Percentiles rank a stretch among this genome's conserved stretches.
Conservation (phyloP, 2,113 vertebrate species). For the Cebidichthys violaceus region DNA sequence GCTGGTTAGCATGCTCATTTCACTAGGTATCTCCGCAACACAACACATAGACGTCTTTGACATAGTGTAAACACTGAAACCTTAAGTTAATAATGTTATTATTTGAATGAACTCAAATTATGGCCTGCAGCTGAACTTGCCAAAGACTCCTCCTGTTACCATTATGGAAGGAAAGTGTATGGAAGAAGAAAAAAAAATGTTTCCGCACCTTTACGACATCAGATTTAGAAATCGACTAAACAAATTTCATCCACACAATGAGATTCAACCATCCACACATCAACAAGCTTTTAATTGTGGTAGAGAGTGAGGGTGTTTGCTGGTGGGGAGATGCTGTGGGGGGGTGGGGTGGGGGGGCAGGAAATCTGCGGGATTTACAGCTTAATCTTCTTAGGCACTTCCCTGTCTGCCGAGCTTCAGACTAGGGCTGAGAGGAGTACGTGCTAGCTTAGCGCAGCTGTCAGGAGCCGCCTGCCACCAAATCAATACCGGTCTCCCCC, state of each 20-base stretch:
- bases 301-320: neutral
- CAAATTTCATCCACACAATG: neutral
- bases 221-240: neutral
- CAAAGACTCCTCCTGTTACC: neutral
- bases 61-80: neutral
- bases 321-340: neutral
- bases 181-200: neutral
- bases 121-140: neutral
- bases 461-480: slow-evolving; percentile 68
- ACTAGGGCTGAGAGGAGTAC: slow-evolving; percentile 47
- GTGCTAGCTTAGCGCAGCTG: slow-evolving; percentile 68
- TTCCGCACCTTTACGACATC: neutral
- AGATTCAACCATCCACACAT: neutral
- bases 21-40: neutral
- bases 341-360: slow-evolving; percentile 19
- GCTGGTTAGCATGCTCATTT: neutral
- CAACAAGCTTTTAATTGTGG: slow-evolving; percentile 13
- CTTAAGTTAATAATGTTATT: neutral
- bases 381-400: slow-evolving; percentile 71
- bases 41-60: too few relatives aligned
- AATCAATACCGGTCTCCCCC: slow-evolving; percentile 70
- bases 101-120: neutral
- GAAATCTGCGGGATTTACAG: slow-evolving; percentile 71
- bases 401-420: slow-evolving; percentile 57
- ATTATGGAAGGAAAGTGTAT: neutral